Percentiles rank a stretch among this genome's conserved stretches.
Conservation (phyloP, 1,140 invertebrate species). For the Drosophila sechellia region DNA sequence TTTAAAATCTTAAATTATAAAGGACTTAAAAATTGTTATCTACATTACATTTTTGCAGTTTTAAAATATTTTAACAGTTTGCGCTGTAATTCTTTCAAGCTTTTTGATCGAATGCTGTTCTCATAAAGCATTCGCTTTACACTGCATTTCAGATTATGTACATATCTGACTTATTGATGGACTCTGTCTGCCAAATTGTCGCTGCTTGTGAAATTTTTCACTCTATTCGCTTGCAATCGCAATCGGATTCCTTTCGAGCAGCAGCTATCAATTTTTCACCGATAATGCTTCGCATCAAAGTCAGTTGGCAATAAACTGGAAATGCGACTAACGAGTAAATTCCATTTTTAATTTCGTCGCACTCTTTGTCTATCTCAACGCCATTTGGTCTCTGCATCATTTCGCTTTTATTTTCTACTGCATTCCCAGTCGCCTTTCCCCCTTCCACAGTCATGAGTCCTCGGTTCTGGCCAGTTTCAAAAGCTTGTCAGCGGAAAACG, state of each 20-base stretch:
- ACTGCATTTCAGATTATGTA: slow-evolving; percentile 10
- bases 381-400: slow-evolving; percentile 41
- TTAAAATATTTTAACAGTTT: no score
- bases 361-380: slow-evolving; percentile 43
- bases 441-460: not conserved
- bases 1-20: no score
- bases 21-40: no score
- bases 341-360: slow-evolving; percentile 74
- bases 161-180: slow-evolving; percentile 26
- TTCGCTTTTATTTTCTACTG: slow-evolving; percentile 32
- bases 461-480: slow-evolving; percentile 48
- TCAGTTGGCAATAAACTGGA: slow-evolving; percentile 68
- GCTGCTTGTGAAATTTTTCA: slow-evolving; percentile 28
- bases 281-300: slow-evolving; percentile 66
- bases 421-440: no score
- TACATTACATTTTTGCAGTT: no score
- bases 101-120: slow-evolving; percentile 8
- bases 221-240: slow-evolving; percentile 12
- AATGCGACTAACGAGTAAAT: slow-evolving; percentile 73
- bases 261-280: slow-evolving; percentile 58
- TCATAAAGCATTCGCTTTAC: slow-evolving; percentile 25
- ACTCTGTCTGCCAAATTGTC: slow-evolving; percentile 24
- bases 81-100: no score
- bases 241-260: slow-evolving; percentile 23
- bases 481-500: slow-evolving; percentile 80